Percentiles rank a stretch among this genome's conserved stretches.
Evolutionary conservation across 2,113 vertebrate species (phyloP).

Genomic region (Petrocephalus microphthalmus): DNA sequence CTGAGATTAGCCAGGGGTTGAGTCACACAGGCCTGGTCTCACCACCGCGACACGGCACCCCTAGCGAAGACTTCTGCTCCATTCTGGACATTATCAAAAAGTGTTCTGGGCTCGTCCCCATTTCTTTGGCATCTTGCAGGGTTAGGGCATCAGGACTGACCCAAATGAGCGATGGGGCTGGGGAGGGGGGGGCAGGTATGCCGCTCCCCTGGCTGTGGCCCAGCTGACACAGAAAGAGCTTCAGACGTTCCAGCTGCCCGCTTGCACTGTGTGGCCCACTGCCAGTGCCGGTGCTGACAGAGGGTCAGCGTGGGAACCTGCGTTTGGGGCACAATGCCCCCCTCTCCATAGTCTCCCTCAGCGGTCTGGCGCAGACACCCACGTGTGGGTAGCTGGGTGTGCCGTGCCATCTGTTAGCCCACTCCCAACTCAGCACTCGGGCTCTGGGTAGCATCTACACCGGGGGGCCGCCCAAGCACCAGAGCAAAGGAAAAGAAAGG

Average conservation of each 20-base stretch:
- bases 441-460: neutral
- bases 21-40: neutral
- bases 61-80: neutral
- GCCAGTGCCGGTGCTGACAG: neutral
- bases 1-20: neutral
- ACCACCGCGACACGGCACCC: neutral
- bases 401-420: conserved; percentile 2
- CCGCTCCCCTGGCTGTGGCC: neutral
- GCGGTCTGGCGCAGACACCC: neutral
- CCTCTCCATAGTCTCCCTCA: neutral
- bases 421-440: neutral
- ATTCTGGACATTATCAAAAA: neutral
- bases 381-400: neutral
- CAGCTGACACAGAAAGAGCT: conserved; percentile 1
- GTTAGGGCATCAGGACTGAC: neutral
- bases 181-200: neutral
- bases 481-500: neutral
- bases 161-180: neutral
- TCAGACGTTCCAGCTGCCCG: neutral
- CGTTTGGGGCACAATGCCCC: neutral
- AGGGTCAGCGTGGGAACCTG: conserved; percentile 1
- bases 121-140: neutral
- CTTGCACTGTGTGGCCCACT: neutral
- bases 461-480: neutral
- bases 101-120: neutral